A percentile compares a stretch with the other conserved stretches of the same genome.
Evolutionary conservation across 1,140 invertebrate species (phyloP).

Genomic region (Vollenhovia emeryi): DNA sequence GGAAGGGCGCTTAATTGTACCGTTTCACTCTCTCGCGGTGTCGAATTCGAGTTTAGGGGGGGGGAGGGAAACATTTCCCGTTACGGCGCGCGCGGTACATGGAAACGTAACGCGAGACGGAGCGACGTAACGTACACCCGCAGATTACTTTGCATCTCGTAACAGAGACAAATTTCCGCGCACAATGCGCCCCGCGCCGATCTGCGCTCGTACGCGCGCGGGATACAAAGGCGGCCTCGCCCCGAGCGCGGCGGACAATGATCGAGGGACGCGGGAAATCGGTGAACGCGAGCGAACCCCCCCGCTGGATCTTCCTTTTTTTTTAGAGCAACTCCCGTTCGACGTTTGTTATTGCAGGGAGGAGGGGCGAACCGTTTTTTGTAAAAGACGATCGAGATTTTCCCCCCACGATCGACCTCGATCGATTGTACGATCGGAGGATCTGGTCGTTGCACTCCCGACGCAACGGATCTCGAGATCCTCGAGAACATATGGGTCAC

Average conservation of each 20-base stretch:
- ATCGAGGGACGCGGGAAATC: constrained; percentile 62
- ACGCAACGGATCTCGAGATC: constrained; percentile 27
- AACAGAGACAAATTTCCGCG: constrained; percentile 23
- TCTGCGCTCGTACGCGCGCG: neutral
- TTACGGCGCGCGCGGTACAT: neutral
- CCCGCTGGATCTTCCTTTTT: constrained; percentile 53
- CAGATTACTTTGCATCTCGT: constrained; percentile 60
- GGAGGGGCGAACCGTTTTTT: neutral
- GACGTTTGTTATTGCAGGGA: constrained; percentile 11
- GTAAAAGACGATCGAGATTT: constrained; percentile 26
- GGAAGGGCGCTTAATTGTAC: neutral
- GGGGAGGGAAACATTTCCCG: neutral
- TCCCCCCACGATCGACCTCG: constrained; percentile 41
- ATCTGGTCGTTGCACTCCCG: constrained; percentile 1
- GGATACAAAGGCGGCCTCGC: neutral
- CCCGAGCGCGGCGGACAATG: constrained; percentile 6
- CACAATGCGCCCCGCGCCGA: neutral
- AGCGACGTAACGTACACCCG: constrained; percentile 50
- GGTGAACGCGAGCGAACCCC: constrained; percentile 30
- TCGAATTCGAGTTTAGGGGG: constrained; percentile 16
- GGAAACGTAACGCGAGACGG: constrained; percentile 64
- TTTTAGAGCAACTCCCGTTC: constrained; percentile 27
- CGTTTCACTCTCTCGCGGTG: constrained; percentile 14
- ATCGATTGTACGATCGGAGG: constrained; percentile 20
- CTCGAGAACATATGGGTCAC: neutral